Conservation (phyloP, 2,888 invertebrate species). For the Sarcophaga rosellei region DNA sequence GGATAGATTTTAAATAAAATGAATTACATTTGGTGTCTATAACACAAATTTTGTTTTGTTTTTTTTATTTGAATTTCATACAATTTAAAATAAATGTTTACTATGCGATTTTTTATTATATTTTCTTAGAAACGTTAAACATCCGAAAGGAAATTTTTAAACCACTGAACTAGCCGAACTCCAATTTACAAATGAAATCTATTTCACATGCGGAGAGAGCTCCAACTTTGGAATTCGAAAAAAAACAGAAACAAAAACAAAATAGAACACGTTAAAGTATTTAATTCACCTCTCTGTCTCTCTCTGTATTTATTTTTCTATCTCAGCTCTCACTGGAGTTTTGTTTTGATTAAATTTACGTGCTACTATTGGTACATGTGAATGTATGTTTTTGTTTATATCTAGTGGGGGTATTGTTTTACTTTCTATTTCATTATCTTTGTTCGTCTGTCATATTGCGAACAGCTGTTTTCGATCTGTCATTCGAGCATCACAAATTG, state of each 20-base stretch:
- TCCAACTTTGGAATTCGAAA: conserved; percentile 52
- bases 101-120: conserved; percentile 2
- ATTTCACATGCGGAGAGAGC: conserved; percentile 50
- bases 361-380: conserved; percentile 19
- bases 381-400: conserved; percentile 49
- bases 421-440: not conserved
- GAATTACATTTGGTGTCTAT: not conserved
- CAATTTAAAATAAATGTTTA: conserved; percentile 19
- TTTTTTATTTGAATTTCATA: not conserved
- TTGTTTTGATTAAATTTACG: conserved; percentile 59
- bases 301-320: not conserved
- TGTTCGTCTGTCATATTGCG: conserved; percentile 32
- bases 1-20: not conserved
- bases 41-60: not conserved
- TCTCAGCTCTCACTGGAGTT: conserved; percentile 16
- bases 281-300: not conserved
- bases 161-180: conserved; percentile 58
- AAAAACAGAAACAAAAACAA: not conserved
- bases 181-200: conserved; percentile 60
- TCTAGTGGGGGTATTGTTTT: conserved; percentile 45
- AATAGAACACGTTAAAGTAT: conserved; percentile 9
- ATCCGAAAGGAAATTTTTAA: conserved; percentile 38
- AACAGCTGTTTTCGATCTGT: conserved; percentile 50
- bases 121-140: not conserved
- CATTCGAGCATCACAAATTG: conserved; percentile 12